Conservation (phyloP, 2,797 vertebrate species). For the Menidia menidia region DNA sequence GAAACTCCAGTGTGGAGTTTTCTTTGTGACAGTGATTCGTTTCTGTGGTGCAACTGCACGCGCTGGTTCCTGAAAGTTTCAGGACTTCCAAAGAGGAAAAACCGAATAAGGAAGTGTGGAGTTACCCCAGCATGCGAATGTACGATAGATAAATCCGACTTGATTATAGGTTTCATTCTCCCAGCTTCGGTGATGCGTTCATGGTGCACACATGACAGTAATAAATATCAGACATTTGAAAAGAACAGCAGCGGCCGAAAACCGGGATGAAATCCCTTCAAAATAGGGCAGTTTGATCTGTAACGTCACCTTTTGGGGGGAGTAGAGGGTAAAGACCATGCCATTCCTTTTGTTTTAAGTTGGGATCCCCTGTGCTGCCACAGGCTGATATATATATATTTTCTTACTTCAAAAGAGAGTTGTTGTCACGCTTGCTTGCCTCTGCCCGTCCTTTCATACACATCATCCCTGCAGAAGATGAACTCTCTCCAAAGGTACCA, state of each 20-base stretch:
- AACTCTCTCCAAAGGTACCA: conserved; percentile 75
- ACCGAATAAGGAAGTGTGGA: conserved; percentile 10
- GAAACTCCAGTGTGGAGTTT: no score
- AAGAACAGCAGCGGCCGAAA: conserved; percentile 46
- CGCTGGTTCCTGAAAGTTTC: conserved; percentile 2
- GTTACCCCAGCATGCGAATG: conserved; percentile 32
- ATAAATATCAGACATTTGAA: conserved; percentile 34
- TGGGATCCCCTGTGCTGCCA: conserved; percentile 43
- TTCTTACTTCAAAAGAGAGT: conserved; percentile 64
- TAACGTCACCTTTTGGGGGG: conserved; percentile 37
- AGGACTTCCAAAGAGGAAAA: not conserved
- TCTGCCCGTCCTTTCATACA: conserved; percentile 61
- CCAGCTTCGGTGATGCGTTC: conserved; percentile 29
- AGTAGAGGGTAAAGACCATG: conserved; percentile 46
- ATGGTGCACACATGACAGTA: conserved; percentile 25
- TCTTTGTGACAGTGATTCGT: not conserved
- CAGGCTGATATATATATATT: conserved; percentile 72
- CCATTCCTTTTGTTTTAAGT: conserved; percentile 30
- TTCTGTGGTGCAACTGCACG: no score
- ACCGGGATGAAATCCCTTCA: conserved; percentile 38
- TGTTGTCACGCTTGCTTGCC: conserved; percentile 78
- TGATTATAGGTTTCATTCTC: conserved; percentile 56
- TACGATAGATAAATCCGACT: conserved; percentile 47
- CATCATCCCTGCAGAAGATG: conserved; percentile 71
- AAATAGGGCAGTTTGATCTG: conserved; percentile 43